phyloP scores from a whole-genome alignment of 30 jellyfish, hydroid and myxozoan species.

The Chrysaora quinquecirrha region DNA sequence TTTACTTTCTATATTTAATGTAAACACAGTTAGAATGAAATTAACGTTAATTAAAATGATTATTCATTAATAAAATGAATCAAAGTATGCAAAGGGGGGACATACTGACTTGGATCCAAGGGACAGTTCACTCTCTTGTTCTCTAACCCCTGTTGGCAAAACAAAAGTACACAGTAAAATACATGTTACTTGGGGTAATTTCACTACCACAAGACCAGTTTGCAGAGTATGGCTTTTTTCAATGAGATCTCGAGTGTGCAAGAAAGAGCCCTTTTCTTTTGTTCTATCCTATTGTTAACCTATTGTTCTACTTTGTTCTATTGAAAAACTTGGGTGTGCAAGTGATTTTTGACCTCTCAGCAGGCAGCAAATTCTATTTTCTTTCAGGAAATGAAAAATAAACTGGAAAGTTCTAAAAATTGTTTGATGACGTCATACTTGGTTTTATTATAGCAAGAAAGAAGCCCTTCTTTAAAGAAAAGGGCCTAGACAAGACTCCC shows the following conservation, averaged over 20 bases:
- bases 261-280: too few species aligned
- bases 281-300: neutral
- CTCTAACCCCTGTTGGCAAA: constrained; percentile 7
- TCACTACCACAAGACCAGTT: neutral
- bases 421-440: too few species aligned
- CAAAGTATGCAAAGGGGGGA: neutral
- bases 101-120: constrained; percentile 89
- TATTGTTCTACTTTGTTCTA: neutral
- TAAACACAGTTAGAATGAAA: neutral
- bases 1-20: too few species aligned
- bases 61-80: neutral
- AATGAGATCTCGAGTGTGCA: too few species aligned
- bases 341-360: neutral
- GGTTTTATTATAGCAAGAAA: too few species aligned
- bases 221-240: too few species aligned
- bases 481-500: neutral
- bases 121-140: constrained; percentile 80
- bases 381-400: neutral
- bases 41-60: neutral
- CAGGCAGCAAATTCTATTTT: neutral
- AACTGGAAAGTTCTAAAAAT: neutral
- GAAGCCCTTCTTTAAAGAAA: neutral
- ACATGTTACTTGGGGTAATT: neutral
- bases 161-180: neutral
- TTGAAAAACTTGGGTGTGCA: too few species aligned